These are phyloP conservation scores for rat (Rattus norvegicus) DNA, from an alignment of 2,113 vertebrate species.

Conservation along the genomic window GRCr8 NC_086019.1:95211501-95212000, in stretches of 20 bases:
- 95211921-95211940: no score
- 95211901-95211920: background rate
- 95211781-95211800: no score
- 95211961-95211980: background rate
- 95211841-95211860: no score
- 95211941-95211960: background rate
- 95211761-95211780: no score
- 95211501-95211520: background rate
- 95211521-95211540: background rate
- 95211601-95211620: background rate
- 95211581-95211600: background rate
- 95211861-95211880: background rate
- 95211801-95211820: no score
- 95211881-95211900: background rate
- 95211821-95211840: no score
- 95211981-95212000: background rate
- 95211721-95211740: background rate
- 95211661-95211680: background rate
- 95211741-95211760: no score
- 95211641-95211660: background rate
- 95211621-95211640: background rate
- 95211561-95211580: background rate
- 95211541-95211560: background rate
- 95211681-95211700: background rate
- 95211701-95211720: background rate